Conservation (phyloP, 2,888 invertebrate species). For the Parnassius mnemosyne region DNA sequence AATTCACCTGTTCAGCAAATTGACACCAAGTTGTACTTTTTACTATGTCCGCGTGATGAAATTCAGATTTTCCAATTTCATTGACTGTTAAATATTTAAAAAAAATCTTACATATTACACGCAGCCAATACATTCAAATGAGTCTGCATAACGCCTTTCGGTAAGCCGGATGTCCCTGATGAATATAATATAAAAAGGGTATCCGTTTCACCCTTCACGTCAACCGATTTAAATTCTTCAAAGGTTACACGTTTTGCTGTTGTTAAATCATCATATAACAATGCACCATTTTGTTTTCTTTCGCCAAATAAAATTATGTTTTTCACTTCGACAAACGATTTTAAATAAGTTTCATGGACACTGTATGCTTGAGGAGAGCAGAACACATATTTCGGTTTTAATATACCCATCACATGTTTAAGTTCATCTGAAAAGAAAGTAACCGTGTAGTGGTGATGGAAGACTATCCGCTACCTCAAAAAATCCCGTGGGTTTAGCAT, state of each 20-base stretch:
- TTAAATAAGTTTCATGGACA: slow-evolving; percentile 38
- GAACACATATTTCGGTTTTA: slow-evolving; percentile 56
- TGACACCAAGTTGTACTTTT: no score
- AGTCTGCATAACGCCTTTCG: slow-evolving; percentile 40
- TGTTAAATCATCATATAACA: slow-evolving; percentile 46
- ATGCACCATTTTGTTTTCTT: slow-evolving; percentile 33
- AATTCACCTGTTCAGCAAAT: no score
- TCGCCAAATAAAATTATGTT: slow-evolving; percentile 51
- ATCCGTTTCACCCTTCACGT: slow-evolving; percentile 35
- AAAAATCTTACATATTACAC: slow-evolving; percentile 31
- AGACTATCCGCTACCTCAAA: background rate
- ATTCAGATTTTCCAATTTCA: no score
- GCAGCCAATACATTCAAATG: slow-evolving; percentile 34
- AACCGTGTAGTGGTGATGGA: background rate
- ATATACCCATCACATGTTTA: slow-evolving; percentile 49
- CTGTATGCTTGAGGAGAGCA: slow-evolving; percentile 51
- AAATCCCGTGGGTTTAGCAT: no score
- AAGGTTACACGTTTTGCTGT: slow-evolving; percentile 26
- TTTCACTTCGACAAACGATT: slow-evolving; percentile 38
- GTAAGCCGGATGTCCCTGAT: slow-evolving; percentile 41
- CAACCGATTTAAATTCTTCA: slow-evolving; percentile 29
- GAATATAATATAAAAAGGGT: slow-evolving; percentile 36
- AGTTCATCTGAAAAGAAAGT: slow-evolving; percentile 51
- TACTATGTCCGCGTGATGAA: no score
- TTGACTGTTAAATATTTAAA: background rate